Evolutionary conservation across 2,113 vertebrate genomes (phyloP), one percentile per base, ranked within the genome.

Genomic region (Pedionomus torquatus): DNA sequence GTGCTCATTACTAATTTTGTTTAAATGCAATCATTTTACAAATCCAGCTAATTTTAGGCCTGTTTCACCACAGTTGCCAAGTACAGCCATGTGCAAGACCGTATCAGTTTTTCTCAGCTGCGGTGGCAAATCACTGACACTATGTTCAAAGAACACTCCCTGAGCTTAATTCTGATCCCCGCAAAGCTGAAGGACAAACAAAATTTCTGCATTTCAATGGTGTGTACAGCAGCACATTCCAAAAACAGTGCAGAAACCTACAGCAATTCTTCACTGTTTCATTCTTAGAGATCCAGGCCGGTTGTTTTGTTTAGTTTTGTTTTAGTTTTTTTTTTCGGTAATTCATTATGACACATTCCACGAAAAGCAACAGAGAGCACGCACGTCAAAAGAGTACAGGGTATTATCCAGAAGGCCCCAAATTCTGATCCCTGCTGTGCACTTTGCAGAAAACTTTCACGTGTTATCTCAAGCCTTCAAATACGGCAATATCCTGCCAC

Each of bases 131-230:
- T 65, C 37, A 79, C 51, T 75, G 57, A 79, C 24, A 24, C 9
- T 8, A 10, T 3, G 21, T 52, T 71, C 61, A 79, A 60, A 91
- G 64, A 87, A 65, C 17, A 5, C 58, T 93, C 24, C 21, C 43
- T 74, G 20, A 74, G 51, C 43, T 74, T 69, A 52, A 16, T 35
- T 76, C 43, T 52, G 61, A 78, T 44, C 65, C 74, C 35, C 14
- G 10, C 52, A 64, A 95, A 87, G 93, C 84, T 57, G 54, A 91
- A 91, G 66, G 74, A 64, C 87, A 84, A 89, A 75, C 41, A 66
- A 48, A 10, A 23, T 58, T 71, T 17, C 72, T 57, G 48, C 61
- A 69, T 85, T 82, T 92, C 25, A 72, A 91, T 51, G 17, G 33
- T 25, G 24, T 11, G 26, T 19, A 60, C 25, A 72, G 61, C 57